Conservation (phyloP, 2,888 invertebrate species). For the Listrodromus nycthemerus region DNA sequence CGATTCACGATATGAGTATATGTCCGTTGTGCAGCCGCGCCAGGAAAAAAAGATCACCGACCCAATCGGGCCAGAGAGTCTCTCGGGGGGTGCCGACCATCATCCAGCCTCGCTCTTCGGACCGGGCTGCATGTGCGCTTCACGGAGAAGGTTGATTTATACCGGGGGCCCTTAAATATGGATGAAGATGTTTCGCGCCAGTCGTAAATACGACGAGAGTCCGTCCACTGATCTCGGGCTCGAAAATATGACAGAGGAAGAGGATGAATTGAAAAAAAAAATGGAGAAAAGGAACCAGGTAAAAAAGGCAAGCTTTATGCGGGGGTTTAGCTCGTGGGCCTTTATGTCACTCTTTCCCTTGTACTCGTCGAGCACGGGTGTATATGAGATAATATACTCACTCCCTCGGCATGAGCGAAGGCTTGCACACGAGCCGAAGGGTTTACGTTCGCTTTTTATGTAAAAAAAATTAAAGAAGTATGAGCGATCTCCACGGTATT, state of each 20-base stretch:
- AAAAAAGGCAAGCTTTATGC: constrained; percentile 15
- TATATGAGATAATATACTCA: constrained; percentile 61
- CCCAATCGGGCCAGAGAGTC: constrained; percentile 50
- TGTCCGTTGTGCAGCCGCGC: constrained; percentile 1
- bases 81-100: constrained; percentile 59
- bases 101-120: constrained; percentile 45
- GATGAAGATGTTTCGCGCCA: constrained; percentile 78
- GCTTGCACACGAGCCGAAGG: constrained; percentile 59
- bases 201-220: constrained; percentile 74
- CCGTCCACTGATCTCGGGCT: constrained; percentile 58
- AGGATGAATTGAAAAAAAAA: constrained; percentile 29
- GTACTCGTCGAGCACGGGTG: constrained; percentile 41
- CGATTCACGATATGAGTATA: constrained; percentile 45
- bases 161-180: constrained; percentile 76
- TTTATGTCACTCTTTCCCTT: constrained; percentile 65
- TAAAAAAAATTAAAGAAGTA: constrained; percentile 16
- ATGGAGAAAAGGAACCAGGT: constrained; percentile 11
- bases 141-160: constrained; percentile 75
- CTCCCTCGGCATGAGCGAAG: constrained; percentile 54
- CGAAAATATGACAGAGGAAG: constrained; percentile 43
- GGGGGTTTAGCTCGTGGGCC: constrained; percentile 40
- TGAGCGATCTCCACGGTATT: constrained; percentile 39
- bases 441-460: constrained; percentile 36
- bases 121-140: constrained; percentile 39
- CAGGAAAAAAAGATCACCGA: constrained; percentile 37